phyloP scores from a whole-genome alignment of 2,113 vertebrate species.

The Romanogobio albipinnatus region DNA sequence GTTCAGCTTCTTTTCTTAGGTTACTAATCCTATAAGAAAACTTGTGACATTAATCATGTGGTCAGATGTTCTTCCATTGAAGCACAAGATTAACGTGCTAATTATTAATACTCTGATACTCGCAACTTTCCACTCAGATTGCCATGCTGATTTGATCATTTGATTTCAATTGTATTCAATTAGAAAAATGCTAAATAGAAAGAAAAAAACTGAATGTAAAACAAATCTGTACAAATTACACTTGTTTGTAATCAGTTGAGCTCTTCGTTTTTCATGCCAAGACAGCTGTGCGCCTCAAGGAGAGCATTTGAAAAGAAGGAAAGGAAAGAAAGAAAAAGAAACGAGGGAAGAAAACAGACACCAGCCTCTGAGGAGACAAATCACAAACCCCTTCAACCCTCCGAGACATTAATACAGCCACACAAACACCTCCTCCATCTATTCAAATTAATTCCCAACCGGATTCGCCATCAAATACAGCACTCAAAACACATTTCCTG shows the following conservation, averaged over 20 bases:
- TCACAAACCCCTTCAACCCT: slow-evolving; percentile 11
- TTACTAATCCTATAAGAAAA: neutral
- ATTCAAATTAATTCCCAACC: neutral
- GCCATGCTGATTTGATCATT: neutral
- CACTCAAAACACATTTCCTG: neutral
- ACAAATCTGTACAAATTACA: neutral
- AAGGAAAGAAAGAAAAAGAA: slow-evolving; percentile 9
- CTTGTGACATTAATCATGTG: neutral
- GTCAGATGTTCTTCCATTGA: neutral
- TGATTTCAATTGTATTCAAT: neutral
- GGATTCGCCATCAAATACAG: neutral
- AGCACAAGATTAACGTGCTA: neutral
- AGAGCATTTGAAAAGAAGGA: neutral
- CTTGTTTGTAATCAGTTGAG: neutral
- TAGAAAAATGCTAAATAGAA: neutral
- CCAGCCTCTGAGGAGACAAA: neutral
- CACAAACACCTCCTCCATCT: slow-evolving; percentile 4
- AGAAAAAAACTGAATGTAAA: neutral
- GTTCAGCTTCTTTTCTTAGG: neutral
- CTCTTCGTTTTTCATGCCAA: neutral
- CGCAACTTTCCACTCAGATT: neutral
- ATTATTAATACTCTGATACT: neutral
- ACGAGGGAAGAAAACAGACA: neutral
- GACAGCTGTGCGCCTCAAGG: neutral
- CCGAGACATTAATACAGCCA: neutral